phyloP scores from a whole-genome alignment of 2,888 invertebrate species.

The Papilio elwesi region DNA sequence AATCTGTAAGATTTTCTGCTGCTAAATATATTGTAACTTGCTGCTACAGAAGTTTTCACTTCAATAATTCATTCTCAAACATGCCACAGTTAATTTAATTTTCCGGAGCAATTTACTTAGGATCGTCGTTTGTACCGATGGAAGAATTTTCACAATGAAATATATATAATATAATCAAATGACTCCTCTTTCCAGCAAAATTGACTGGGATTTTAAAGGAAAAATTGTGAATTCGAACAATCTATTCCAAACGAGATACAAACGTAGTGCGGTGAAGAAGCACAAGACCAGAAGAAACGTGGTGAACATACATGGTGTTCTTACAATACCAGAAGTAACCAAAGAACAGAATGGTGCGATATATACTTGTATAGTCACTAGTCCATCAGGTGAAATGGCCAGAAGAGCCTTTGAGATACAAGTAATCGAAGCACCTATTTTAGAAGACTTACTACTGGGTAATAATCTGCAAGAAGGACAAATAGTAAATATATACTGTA shows the following conservation, averaged over 20 bases:
- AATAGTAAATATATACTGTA: constrained; percentile 92
- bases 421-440: constrained; percentile 89
- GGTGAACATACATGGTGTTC: constrained; percentile 81
- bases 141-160: too few species aligned
- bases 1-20: too few species aligned
- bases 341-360: constrained; percentile 88
- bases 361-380: constrained; percentile 91
- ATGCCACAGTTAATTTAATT: too few species aligned
- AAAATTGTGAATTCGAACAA: constrained; percentile 67
- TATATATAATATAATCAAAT: too few species aligned
- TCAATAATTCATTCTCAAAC: too few species aligned
- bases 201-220: constrained; percentile 79
- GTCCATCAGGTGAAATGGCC: constrained; percentile 86
- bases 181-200: constrained; percentile 66
- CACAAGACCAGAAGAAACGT: constrained; percentile 64
- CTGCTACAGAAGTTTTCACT: too few species aligned
- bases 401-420: constrained; percentile 86
- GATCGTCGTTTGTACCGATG: too few species aligned
- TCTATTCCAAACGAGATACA: constrained; percentile 71
- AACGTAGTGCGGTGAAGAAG: constrained; percentile 55
- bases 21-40: too few species aligned
- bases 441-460: constrained; percentile 92
- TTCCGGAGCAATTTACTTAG: too few species aligned
- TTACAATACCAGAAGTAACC: constrained; percentile 85
- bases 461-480: constrained; percentile 92